phyloP scores from a whole-genome alignment of 2,888 invertebrate species.

The Halictus ligatus region DNA sequence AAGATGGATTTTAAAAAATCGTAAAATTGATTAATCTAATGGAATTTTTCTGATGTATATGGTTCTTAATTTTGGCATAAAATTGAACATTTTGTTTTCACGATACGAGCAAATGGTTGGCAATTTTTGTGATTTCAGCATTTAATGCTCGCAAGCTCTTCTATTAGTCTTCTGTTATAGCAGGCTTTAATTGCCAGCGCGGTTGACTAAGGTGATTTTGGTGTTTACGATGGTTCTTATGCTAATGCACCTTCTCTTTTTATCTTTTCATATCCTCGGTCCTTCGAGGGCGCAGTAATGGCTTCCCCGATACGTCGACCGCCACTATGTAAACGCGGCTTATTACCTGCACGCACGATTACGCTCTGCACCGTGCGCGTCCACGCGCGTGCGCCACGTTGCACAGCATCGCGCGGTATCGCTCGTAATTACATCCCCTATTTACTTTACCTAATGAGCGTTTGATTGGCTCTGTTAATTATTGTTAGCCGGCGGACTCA shows the following conservation, averaged over 20 bases:
- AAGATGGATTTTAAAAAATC: neutral
- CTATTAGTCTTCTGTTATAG: neutral
- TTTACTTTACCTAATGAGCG: slow-evolving; percentile 75
- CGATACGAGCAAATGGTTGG: neutral
- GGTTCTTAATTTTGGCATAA: neutral
- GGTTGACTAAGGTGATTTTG: neutral
- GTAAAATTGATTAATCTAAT: neutral
- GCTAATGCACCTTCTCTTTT: neutral
- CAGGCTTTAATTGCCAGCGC: neutral
- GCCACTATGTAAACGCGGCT: slow-evolving; percentile 44
- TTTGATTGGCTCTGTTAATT: slow-evolving; percentile 76
- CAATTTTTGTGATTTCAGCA: neutral
- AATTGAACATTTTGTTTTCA: neutral
- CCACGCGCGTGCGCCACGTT: slow-evolving; percentile 24
- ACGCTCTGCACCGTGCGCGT: slow-evolving; percentile 7
- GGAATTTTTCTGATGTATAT: neutral
- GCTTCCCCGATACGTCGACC: slow-evolving; percentile 12
- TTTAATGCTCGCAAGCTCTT: neutral
- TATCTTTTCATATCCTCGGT: neutral
- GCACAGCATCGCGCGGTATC: slow-evolving; percentile 52
- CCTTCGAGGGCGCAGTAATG: neutral
- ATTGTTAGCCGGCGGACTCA: slow-evolving; percentile 66
- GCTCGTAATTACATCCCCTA: slow-evolving; percentile 72
- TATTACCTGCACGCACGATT: slow-evolving; percentile 63
- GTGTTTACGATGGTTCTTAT: slow-evolving; percentile 4